A percentile compares a stretch with the other conserved stretches of the same genome.
Conservation (phyloP, 2,113 vertebrate genomes). For the Corythaeola cristata region DNA sequence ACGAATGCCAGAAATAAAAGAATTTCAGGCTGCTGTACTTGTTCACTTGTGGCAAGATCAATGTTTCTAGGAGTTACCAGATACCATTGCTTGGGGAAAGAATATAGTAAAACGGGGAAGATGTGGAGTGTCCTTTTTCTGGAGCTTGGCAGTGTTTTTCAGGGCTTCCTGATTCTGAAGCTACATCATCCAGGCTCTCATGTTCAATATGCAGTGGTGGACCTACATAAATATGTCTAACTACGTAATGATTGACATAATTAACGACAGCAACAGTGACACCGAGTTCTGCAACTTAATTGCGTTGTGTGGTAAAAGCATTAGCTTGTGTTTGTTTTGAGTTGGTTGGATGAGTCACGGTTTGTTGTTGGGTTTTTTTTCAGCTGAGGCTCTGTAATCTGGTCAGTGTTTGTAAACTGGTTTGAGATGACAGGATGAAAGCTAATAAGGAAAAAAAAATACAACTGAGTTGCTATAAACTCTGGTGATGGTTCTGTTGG, state of each 20-base stretch:
- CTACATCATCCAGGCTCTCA: neutral
- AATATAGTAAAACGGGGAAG: rapidly evolving
- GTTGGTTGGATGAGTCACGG: neutral
- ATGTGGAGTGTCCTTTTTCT: neutral
- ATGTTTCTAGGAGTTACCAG: neutral
- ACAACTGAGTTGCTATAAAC: neutral
- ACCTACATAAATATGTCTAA: rapidly evolving
- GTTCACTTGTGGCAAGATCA: rapidly evolving
- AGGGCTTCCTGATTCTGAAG: neutral
- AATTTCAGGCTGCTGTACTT: rapidly evolving
- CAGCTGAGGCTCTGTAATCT: neutral
- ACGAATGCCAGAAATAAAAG: neutral
- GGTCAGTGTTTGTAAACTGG: neutral
- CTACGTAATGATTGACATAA: neutral
- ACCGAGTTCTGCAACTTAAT: neutral
- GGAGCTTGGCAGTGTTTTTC: neutral
- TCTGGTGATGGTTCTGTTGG: neutral
- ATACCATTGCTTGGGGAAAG: rapidly evolving
- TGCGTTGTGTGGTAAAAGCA: neutral
- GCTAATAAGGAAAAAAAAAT: neutral
- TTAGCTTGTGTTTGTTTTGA: neutral
- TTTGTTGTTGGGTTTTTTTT: no score
- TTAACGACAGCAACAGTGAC: neutral
- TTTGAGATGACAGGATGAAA: neutral
- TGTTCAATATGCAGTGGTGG: neutral